phyloP scores from a whole-genome alignment of 2,113 vertebrate genomes.

The Lipophrys pholis region DNA sequence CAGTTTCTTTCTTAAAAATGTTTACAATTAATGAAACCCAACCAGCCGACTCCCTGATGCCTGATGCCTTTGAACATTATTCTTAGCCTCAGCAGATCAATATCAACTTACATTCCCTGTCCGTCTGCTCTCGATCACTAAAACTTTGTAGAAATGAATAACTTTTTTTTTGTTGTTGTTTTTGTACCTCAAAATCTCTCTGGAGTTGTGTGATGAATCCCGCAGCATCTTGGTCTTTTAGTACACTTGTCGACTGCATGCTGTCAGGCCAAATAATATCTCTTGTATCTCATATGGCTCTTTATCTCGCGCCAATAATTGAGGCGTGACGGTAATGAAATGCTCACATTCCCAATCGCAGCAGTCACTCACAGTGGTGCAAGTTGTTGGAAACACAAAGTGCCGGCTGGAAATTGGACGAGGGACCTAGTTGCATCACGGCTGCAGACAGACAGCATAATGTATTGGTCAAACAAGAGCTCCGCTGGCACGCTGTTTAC shows the following conservation, averaged over 20 bases:
- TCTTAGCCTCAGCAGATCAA: conserved; percentile 72
- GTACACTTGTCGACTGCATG: conserved; percentile 29
- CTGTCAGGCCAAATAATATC: conserved; percentile 48
- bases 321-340: conserved; percentile 47
- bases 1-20: conserved; percentile 58
- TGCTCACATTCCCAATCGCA: conserved; percentile 35
- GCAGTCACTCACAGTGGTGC: conserved; percentile 52
- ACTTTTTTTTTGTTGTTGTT: conserved; percentile 29
- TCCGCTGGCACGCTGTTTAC: conserved; percentile 34
- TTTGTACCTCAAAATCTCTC: conserved; percentile 32
- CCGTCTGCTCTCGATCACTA: conserved; percentile 52
- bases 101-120: conserved; percentile 57
- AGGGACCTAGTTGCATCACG: conserved; percentile 33
- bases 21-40: conserved; percentile 68
- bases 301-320: conserved; percentile 56
- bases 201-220: conserved; percentile 53
- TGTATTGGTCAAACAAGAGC: conserved; percentile 51
- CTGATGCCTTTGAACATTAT: conserved; percentile 67
- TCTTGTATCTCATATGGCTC: conserved; percentile 29
- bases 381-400: conserved; percentile 53
- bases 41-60: conserved; percentile 53
- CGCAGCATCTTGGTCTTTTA: conserved; percentile 22
- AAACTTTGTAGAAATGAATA: conserved; percentile 52
- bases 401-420: conserved; percentile 3
- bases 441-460: conserved; percentile 22